Base-by-base conservation (phyloP, 2,113 vertebrate species). In the Paralichthys olivaceus region DNA sequence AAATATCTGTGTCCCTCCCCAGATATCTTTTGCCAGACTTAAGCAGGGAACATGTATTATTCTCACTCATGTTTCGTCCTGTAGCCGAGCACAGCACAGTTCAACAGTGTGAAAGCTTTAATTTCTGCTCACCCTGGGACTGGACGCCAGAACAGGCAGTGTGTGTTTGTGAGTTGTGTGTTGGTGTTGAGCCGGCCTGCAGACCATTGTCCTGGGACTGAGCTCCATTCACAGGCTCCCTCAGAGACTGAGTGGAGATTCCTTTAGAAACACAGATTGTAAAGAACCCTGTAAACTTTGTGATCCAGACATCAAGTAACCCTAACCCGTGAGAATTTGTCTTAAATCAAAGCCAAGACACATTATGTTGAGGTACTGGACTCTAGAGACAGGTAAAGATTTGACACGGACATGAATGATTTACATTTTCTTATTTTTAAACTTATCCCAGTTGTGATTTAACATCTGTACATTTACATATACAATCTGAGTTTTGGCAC, bases 181-280 rank as follows among this genome's bases (percentile, higher is more conserved):
- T 79, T 4, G 51, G 67, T 0, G 69, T 72, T 11, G 83, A 84
- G 58, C 82, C 78, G 72, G 37, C 22, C 60, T 76, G 85, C n/a
- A 80, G 58, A 51, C 69, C 67, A 0, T 53, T 63, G 49, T 89
- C 76, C 55, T 75, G 79, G 37, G 75, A 72, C 3, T 77, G 83
- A 58, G 71, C 49, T 58, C 60, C 15, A 69, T 83, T 85, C 13
- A 57, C 61, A 45, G 89, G 82, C 53, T 91, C 90, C 72, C 87
- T 92, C 72, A 93, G 77, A 53, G 90, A 93, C 60, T 89, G 90
- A 22, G 87, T 81, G 5, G 91, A 91, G 51, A 86, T 82, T 32
- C 83, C 93, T 93, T 77, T 7, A 45, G 53, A 79, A 69, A 85
- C 0, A 79, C 26, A 66, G 68, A 69, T 17, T 51, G 8, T 63